Evolutionary conservation across 2,797 vertebrate genomes (phyloP).

Genomic region (Phataginus tetradactyla): DNA sequence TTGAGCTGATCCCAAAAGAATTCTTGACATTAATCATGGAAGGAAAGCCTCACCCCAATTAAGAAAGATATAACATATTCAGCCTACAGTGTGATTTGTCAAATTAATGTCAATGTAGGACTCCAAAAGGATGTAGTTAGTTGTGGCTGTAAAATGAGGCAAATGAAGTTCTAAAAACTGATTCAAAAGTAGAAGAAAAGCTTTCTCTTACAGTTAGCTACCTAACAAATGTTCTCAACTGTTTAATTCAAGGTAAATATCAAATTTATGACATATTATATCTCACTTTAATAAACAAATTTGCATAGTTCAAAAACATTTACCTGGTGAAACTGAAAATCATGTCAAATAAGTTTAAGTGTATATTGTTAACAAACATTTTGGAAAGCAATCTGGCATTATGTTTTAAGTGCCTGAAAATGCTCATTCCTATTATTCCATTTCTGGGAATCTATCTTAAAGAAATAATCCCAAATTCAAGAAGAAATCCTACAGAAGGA

Average conservation of each 20-base stretch:
- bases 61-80: slow-evolving; percentile 31
- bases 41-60: slow-evolving; percentile 28
- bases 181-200: slow-evolving; percentile 31
- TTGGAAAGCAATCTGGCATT: neutral
- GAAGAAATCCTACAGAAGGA: slow-evolving; percentile 27
- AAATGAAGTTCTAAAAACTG: slow-evolving; percentile 13
- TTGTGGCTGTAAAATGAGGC: neutral
- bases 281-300: slow-evolving; percentile 3
- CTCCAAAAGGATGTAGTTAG: neutral
- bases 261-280: slow-evolving; percentile 10
- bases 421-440: slow-evolving; percentile 18
- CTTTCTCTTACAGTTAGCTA: neutral
- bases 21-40: slow-evolving; percentile 32
- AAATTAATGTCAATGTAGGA: slow-evolving; percentile 13
- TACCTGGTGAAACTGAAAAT: neutral
- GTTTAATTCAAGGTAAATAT: neutral
- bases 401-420: slow-evolving; percentile 43
- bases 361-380: neutral
- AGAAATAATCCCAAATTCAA: slow-evolving; percentile 46
- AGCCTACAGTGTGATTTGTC: slow-evolving; percentile 19
- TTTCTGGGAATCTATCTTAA: slow-evolving; percentile 51
- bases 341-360: neutral
- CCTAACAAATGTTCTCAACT: neutral
- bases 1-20: slow-evolving; percentile 50
- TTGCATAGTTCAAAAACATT: neutral